Conservation (phyloP, 2,888 invertebrate species). For the Papilio gigon region DNA sequence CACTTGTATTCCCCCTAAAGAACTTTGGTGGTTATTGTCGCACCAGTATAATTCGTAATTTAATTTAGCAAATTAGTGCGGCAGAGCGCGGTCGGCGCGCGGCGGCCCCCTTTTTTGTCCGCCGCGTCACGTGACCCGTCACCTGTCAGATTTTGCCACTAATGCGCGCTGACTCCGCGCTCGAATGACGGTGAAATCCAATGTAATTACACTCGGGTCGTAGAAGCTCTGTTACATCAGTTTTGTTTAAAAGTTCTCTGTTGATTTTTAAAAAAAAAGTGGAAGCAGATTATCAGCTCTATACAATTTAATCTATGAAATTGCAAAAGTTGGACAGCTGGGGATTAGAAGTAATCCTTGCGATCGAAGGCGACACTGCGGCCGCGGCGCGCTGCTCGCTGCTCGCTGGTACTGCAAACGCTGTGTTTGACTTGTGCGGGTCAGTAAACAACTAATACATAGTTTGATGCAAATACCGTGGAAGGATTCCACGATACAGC, state of each 20-base stretch:
- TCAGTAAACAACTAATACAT: background rate
- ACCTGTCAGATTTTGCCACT: constrained; percentile 33
- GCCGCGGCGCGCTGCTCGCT: too few relatives aligned
- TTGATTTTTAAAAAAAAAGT: background rate
- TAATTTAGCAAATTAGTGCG: constrained; percentile 19
- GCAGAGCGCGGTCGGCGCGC: background rate
- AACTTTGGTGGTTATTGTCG: background rate
- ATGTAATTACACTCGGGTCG: background rate
- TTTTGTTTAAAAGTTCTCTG: background rate
- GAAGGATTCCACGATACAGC: background rate
- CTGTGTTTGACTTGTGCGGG: background rate
- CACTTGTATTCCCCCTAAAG: background rate
- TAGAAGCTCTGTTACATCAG: background rate
- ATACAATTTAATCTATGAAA: background rate
- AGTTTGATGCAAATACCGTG: background rate
- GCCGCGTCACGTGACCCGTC: constrained; percentile 17
- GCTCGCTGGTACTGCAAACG: too few relatives aligned
- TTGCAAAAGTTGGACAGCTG: background rate
- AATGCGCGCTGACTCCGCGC: constrained; percentile 1
- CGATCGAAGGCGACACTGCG: background rate
- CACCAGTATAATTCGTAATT: constrained; percentile 3
- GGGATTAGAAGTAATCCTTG: background rate
- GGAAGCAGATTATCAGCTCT: background rate
- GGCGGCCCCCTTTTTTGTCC: too few relatives aligned
- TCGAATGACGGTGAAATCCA: background rate